Conservation (phyloP, 1,140 invertebrate genomes). For the Apis cerana region DNA sequence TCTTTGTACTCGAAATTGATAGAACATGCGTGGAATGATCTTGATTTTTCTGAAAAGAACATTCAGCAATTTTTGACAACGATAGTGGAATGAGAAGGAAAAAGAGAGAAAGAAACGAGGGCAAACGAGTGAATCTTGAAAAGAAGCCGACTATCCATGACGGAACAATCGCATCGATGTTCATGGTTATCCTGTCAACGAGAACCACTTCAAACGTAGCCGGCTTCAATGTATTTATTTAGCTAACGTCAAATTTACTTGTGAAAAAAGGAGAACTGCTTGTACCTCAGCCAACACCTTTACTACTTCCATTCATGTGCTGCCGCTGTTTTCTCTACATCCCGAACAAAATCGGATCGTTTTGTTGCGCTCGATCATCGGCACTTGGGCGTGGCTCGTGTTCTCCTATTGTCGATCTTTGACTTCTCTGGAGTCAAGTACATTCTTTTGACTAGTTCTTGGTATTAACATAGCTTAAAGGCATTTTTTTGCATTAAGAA, state of each 20-base stretch:
- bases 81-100: neutral
- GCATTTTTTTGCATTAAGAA: neutral
- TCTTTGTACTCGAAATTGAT: neutral
- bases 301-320: slow-evolving; percentile 2
- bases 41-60: slow-evolving; percentile 53
- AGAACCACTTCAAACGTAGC: slow-evolving; percentile 79
- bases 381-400: slow-evolving; percentile 56
- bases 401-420: slow-evolving; percentile 45
- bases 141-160: slow-evolving; percentile 65
- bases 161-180: slow-evolving; percentile 67
- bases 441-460: neutral
- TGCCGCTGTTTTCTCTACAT: slow-evolving; percentile 15
- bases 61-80: slow-evolving; percentile 27
- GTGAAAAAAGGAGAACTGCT: slow-evolving; percentile 50
- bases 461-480: neutral
- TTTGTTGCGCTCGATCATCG: slow-evolving; percentile 44
- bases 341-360: slow-evolving; percentile 52
- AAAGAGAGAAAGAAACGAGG: slow-evolving; percentile 46
- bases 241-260: slow-evolving; percentile 80
- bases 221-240: slow-evolving; percentile 80
- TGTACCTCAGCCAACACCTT: slow-evolving; percentile 20
- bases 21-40: slow-evolving; percentile 53
- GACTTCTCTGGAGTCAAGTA: slow-evolving; percentile 47
- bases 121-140: slow-evolving; percentile 52
- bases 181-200: slow-evolving; percentile 72